These are phyloP conservation scores for Sylvia borin DNA, from an alignment of 2,797 vertebrate genomes.

Conservation along the genomic window DNA sequence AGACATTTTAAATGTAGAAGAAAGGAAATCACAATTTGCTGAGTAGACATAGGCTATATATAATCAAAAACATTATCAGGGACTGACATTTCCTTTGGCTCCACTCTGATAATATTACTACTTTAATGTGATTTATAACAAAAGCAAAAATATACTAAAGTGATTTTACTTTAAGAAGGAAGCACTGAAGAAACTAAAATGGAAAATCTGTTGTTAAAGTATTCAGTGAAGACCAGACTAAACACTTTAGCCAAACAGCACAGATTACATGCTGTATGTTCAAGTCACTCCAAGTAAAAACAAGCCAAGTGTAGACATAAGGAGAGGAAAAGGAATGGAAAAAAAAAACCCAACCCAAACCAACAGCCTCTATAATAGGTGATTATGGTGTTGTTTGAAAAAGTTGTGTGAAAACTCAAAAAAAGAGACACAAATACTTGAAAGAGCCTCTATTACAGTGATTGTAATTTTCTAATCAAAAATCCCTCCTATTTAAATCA, in stretches of 20 bases:
- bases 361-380: background rate
- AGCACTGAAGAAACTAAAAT: background rate
- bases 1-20: background rate
- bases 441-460: background rate
- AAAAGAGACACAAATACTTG: background rate
- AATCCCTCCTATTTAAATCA: constrained; percentile 19
- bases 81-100: background rate
- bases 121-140: background rate
- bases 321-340: background rate
- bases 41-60: background rate
- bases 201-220: constrained; percentile 26
- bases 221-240: background rate
- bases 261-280: constrained; percentile 36
- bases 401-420: background rate
- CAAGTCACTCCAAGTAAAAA: constrained; percentile 16
- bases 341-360: background rate
- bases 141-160: background rate
- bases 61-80: background rate
- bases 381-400: background rate
- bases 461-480: background rate
- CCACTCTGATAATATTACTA: background rate
- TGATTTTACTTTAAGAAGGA: constrained; percentile 15
- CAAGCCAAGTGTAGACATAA: constrained; percentile 5
- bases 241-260: constrained; percentile 21
- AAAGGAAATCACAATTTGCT: background rate